These are phyloP conservation scores for Cynodonichthys magdalenae DNA, from an alignment of 2,797 vertebrate genomes.

Conservation along the genomic window DNA sequence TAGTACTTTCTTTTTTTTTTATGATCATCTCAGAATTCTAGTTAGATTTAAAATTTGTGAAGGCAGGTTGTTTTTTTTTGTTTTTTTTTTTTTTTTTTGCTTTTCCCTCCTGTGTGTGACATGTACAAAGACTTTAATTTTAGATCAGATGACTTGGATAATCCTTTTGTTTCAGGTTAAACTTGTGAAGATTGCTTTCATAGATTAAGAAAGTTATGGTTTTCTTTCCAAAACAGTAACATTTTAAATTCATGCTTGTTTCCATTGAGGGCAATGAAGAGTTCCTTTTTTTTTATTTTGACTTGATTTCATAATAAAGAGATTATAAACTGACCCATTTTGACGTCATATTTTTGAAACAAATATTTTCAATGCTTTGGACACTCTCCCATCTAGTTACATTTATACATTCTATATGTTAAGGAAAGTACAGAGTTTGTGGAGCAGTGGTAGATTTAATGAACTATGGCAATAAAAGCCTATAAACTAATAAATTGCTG, in stretches of 20 bases:
- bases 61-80: slow-evolving; percentile 50
- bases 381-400: too few relatives aligned
- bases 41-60: slow-evolving; percentile 65
- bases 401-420: too few relatives aligned
- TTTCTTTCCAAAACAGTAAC: slow-evolving; percentile 52
- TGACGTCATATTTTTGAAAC: not conserved
- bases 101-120: slow-evolving; percentile 24
- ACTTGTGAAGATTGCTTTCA: slow-evolving; percentile 53
- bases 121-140: slow-evolving; percentile 42
- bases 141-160: slow-evolving; percentile 62
- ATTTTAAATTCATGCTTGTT: slow-evolving; percentile 74
- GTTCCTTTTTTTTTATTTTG: slow-evolving; percentile 73
- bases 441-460: too few relatives aligned
- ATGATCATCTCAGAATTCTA: slow-evolving; percentile 41
- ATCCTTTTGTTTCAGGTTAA: slow-evolving; percentile 57
- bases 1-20: slow-evolving; percentile 6
- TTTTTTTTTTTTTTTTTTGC: slow-evolving; percentile 25
- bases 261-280: slow-evolving; percentile 68
- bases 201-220: slow-evolving; percentile 43
- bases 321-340: slow-evolving; percentile 46
- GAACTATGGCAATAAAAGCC: too few relatives aligned
- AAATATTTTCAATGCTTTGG: too few relatives aligned
- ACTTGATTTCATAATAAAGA: slow-evolving; percentile 87
- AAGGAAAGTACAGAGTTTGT: too few relatives aligned
- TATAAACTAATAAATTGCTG: too few relatives aligned